These are phyloP conservation scores for Drosophila bunnanda DNA, from an alignment of 2,888 invertebrate species.

Conservation along the genomic window DNA sequence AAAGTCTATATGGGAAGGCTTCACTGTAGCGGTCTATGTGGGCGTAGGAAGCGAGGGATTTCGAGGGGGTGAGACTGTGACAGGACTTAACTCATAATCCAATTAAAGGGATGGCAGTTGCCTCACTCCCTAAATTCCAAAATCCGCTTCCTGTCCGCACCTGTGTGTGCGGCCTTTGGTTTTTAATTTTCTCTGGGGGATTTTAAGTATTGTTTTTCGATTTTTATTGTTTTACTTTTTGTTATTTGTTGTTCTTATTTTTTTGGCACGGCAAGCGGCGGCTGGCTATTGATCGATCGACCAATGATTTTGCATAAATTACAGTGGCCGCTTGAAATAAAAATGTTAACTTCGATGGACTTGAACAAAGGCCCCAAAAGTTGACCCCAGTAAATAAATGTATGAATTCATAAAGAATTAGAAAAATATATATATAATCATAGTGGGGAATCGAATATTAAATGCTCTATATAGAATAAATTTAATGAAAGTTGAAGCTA, in stretches of 20 bases:
- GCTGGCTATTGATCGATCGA: conserved; percentile 71
- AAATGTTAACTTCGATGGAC: conserved; percentile 55
- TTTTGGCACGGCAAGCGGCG: conserved; percentile 54
- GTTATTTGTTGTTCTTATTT: conserved; percentile 33
- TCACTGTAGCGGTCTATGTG: conserved; percentile 4
- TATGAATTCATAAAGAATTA: conserved; percentile 27
- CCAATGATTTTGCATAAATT: conserved; percentile 80
- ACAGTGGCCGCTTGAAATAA: conserved; percentile 49
- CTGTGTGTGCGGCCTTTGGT: conserved; percentile 65
- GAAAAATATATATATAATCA: conserved; percentile 2
- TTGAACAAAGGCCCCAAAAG: conserved; percentile 64
- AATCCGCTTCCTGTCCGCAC: conserved; percentile 72
- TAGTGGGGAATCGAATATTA: neutral
- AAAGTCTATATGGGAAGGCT: neutral
- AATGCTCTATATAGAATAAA: neutral
- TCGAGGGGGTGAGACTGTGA: conserved; percentile 58
- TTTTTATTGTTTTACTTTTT: conserved; percentile 20
- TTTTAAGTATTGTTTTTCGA: conserved; percentile 18
- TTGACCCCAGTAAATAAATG: conserved; percentile 61
- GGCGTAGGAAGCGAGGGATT: conserved; percentile 5
- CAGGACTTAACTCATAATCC: conserved; percentile 78
- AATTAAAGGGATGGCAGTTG: conserved; percentile 72
- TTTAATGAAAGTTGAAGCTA: neutral
- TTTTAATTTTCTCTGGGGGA: conserved; percentile 31
- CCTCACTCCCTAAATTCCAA: conserved; percentile 20